Percentiles rank a stretch among this genome's conserved stretches.
phyloP scores from a whole-genome alignment of 2,888 invertebrate species.

The Zaprionus lineosus region DNA sequence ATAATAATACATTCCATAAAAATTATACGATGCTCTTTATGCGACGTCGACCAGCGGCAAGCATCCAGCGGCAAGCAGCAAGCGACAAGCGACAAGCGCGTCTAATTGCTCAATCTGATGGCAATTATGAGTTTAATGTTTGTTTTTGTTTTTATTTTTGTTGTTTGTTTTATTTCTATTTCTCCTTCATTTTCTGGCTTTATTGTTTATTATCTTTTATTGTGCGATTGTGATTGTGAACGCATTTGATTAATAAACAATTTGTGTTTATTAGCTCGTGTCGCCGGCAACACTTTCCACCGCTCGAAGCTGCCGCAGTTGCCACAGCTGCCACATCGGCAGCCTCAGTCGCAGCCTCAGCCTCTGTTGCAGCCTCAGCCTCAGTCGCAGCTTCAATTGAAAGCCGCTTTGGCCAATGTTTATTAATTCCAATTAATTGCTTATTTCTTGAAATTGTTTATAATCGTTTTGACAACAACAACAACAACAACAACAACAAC shows the following conservation, averaged over 20 bases:
- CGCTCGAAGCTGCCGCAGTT: not conserved
- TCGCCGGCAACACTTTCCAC: slow-evolving; percentile 61
- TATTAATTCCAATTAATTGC: slow-evolving; percentile 56
- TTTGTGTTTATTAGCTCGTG: slow-evolving; percentile 67
- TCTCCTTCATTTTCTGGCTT: slow-evolving; percentile 5
- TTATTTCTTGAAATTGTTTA: slow-evolving; percentile 58
- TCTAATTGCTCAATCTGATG: slow-evolving; percentile 62
- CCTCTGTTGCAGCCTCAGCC: not conserved
- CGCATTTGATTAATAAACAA: slow-evolving; percentile 67
- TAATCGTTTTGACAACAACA: slow-evolving; percentile 48
- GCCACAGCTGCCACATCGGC: not conserved
- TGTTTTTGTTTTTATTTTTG: slow-evolving; percentile 4
- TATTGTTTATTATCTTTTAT: slow-evolving; percentile 45
- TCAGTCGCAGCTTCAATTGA: slow-evolving; percentile 36
- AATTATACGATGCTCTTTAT: slow-evolving; percentile 61
- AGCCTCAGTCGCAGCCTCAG: slow-evolving; percentile 20
- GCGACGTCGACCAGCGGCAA: too few relatives aligned
- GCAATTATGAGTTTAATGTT: slow-evolving; percentile 33
- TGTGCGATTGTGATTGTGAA: slow-evolving; percentile 44
- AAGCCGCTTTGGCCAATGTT: slow-evolving; percentile 31
- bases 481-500: slow-evolving; percentile 10
- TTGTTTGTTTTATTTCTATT: slow-evolving; percentile 7
- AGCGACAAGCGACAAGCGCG: slow-evolving; percentile 59
- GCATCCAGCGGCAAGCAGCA: too few relatives aligned
- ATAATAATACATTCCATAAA: slow-evolving; percentile 36